These are phyloP conservation scores for Trichoplusia ni DNA, from an alignment of 1,140 invertebrate species.

Conservation along the genomic window DNA sequence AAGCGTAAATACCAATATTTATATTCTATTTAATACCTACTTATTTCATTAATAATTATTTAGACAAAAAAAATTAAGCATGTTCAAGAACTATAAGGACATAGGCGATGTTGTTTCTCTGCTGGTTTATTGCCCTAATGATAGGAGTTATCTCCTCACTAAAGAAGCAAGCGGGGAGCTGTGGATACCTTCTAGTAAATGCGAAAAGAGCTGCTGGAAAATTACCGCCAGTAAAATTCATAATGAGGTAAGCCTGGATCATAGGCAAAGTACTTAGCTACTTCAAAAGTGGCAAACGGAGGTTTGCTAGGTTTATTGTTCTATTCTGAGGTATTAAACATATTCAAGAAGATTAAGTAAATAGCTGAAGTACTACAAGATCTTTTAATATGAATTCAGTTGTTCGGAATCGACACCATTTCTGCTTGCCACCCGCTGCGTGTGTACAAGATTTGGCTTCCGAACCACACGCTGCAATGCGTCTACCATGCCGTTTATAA, in stretches of 20 bases:
- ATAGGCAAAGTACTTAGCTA: too few species aligned
- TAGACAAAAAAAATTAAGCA: constrained; percentile 26
- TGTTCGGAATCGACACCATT: constrained; percentile 53
- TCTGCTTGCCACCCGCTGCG: constrained; percentile 46
- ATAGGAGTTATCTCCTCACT: constrained; percentile 50
- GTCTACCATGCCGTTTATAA: constrained; percentile 61
- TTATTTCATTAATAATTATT: neutral
- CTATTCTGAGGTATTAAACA: too few species aligned
- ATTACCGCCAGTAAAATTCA: constrained; percentile 58
- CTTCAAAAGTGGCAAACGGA: too few species aligned
- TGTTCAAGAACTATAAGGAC: constrained; percentile 65
- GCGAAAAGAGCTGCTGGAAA: constrained; percentile 64
- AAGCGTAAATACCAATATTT: too few species aligned
- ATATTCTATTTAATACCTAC: too few species aligned
- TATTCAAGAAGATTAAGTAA: too few species aligned
- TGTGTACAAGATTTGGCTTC: constrained; percentile 59
- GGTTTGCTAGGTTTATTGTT: too few species aligned
- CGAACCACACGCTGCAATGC: constrained; percentile 44
- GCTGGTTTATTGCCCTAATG: constrained; percentile 54
- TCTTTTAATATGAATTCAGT: constrained; percentile 33
- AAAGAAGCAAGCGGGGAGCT: constrained; percentile 56
- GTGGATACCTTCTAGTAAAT: constrained; percentile 61
- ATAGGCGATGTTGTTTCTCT: constrained; percentile 61
- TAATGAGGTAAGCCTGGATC: constrained; percentile 63
- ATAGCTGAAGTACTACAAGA: too few species aligned